A percentile compares a stretch with the other conserved stretches of the same genome.
Evolutionary conservation across 1,140 invertebrate species (phyloP).

Genomic region (Ips nitidus): DNA sequence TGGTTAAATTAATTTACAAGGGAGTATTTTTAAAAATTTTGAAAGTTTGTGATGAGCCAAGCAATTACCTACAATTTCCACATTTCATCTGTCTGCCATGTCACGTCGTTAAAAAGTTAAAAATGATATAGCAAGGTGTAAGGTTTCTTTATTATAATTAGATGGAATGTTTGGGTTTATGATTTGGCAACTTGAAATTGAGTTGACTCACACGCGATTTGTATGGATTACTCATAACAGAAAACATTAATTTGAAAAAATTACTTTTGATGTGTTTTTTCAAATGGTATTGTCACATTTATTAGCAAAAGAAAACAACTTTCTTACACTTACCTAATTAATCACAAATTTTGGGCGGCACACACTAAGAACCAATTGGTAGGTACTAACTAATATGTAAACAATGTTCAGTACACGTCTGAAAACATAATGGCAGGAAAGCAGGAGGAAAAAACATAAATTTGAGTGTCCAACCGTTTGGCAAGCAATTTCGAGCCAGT

Average conservation of each 20-base stretch:
- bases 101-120: not conserved
- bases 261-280: not conserved
- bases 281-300: not conserved
- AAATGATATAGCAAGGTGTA: not conserved
- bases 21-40: too few species aligned
- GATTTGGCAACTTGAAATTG: too few species aligned
- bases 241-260: not conserved
- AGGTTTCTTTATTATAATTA: not conserved
- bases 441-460: conserved; percentile 36
- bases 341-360: not conserved
- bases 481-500: conserved; percentile 22
- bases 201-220: not conserved
- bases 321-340: not conserved
- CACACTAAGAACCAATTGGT: not conserved
- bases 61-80: too few species aligned
- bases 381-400: conserved; percentile 8
- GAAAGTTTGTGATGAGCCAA: too few species aligned
- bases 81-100: not conserved
- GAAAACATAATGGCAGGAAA: conserved; percentile 34
- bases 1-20: too few species aligned
- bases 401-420: conserved; percentile 26
- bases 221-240: not conserved
- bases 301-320: not conserved
- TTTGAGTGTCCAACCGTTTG: conserved; percentile 25
- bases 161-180: not conserved